These are phyloP conservation scores for Campoletis sonorensis DNA, from an alignment of 1,140 invertebrate species.

Conservation along the genomic window DNA sequence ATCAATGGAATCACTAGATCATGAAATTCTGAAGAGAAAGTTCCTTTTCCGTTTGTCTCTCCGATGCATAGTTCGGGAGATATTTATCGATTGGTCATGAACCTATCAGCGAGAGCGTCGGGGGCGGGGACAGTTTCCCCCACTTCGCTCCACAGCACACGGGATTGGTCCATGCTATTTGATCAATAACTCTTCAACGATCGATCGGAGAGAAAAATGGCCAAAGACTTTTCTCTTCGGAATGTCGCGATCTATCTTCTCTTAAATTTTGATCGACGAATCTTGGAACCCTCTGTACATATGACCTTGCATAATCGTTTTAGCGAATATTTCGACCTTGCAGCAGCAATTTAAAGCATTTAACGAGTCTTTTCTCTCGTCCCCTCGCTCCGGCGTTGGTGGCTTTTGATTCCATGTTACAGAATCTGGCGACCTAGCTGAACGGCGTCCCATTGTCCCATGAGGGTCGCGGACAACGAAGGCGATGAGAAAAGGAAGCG, in stretches of 20 bases:
- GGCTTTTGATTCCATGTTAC: constrained; percentile 64
- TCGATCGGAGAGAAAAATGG: no score
- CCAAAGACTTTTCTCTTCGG: no score
- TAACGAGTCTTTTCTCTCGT: constrained; percentile 46
- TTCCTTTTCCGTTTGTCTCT: no score
- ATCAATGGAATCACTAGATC: no score
- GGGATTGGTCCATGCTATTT: no score
- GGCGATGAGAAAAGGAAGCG: constrained; percentile 47
- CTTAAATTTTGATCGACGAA: no score
- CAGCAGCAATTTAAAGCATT: constrained; percentile 42
- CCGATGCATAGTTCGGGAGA: no score
- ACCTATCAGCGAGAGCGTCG: no score
- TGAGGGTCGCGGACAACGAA: constrained; percentile 46
- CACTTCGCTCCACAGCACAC: no score
- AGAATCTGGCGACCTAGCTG: constrained; percentile 75
- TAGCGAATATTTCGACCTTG: not conserved
- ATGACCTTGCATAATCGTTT: not conserved
- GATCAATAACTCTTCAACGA: no score
- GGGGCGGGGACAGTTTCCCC: no score
- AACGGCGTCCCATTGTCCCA: constrained; percentile 56
- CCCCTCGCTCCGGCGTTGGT: constrained; percentile 45
- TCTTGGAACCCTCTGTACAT: not conserved
- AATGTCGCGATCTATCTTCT: not conserved
- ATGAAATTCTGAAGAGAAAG: not conserved
- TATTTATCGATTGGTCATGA: no score